Base-by-base conservation (phyloP, 37 sponge, comb jelly and placozoan genomes). In the Halichondria panicea region DNA sequence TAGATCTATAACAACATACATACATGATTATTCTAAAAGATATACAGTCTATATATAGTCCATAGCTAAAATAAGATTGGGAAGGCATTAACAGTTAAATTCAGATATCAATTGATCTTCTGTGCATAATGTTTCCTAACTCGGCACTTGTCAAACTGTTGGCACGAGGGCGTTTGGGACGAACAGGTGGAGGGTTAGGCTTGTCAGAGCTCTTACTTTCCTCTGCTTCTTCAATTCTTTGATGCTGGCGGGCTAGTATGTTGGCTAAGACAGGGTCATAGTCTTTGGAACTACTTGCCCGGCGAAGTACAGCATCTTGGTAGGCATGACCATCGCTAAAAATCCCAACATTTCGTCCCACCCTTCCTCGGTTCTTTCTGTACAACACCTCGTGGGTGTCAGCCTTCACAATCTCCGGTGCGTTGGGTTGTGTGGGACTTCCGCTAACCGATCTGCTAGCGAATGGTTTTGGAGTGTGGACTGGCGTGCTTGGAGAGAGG, bases 191-290 rank as follows among this genome's bases (percentile, higher is more conserved):
- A 3, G 44, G 53, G 33, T n/a, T 44, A 44, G 70, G 48, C 48
- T 2, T 25, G 3, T 1, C 42, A 21, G 45, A 38, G 19, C 2
- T 57, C 55, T 28, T 71, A 27, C 25, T 73, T 57, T 66, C 68
- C 43, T 66, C 59, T 1, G 24, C 22, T 32, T 70, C 60, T 3
- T 68, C 56, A 0, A 72, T 38, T 28, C 56, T 65, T 68, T 74
- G 66, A 1, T 74, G 83, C 30, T 65, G 83, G 19, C 74, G 38
- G 35, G 83, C 83, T 6, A 82, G 45, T 0, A 82, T 65, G 28
- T 59, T n/a, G 31, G 83, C 75, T 1, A 82, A 75, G 21, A 58
- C 68, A 8, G 83, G 83, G 33, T 82, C 83, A 22, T 35, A 11
- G 13, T 59, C 44, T 18, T 58, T 57, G 2, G 4, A 22, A 21